Evolutionary conservation across 2,888 invertebrate genomes (phyloP).

Genomic region (Eumacrocentrus americanus): DNA sequence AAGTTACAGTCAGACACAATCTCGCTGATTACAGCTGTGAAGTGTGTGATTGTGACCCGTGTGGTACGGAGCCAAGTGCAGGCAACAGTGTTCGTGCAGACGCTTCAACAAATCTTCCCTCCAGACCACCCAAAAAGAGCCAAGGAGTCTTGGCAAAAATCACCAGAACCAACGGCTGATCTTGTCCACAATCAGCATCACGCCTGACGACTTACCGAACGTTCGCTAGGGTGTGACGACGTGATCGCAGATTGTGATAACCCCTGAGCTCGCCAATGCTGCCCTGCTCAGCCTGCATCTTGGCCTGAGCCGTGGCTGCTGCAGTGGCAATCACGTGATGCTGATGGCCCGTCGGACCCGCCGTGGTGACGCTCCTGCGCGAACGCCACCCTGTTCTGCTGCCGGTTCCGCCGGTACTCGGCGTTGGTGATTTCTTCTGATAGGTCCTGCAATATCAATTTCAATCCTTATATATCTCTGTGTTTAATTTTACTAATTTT

Average conservation of each 20-base stretch:
- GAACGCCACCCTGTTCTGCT: conserved; percentile 58
- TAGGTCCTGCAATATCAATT: conserved; percentile 48
- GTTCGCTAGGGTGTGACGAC: conserved; percentile 88
- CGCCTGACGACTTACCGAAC: conserved; percentile 77
- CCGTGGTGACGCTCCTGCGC: conserved; percentile 59
- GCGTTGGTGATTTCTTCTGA: conserved; percentile 61
- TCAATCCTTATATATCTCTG: too few species aligned
- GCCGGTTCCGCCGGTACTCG: conserved; percentile 49
- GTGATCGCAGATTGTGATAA: conserved; percentile 86
- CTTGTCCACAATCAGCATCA: background rate
- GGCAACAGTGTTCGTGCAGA: background rate
- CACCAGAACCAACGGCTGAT: background rate
- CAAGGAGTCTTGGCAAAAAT: conserved; percentile 30
- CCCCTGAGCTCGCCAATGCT: conserved; percentile 89
- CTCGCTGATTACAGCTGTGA: conserved; percentile 11
- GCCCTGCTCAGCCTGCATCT: conserved; percentile 92
- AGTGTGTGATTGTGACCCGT: conserved; percentile 21
- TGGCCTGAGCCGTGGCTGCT: conserved; percentile 63
- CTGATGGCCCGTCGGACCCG: conserved; percentile 55
- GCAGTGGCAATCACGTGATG: conserved; percentile 59
- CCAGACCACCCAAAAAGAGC: conserved; percentile 28
- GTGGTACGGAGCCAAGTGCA: conserved; percentile 6
- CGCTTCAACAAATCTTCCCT: conserved; percentile 1
- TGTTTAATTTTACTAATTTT: too few species aligned
- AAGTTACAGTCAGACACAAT: background rate